These are phyloP conservation scores for Gandaritis pyraliata DNA, from an alignment of 2,888 invertebrate genomes.

Conservation along the genomic window DNA sequence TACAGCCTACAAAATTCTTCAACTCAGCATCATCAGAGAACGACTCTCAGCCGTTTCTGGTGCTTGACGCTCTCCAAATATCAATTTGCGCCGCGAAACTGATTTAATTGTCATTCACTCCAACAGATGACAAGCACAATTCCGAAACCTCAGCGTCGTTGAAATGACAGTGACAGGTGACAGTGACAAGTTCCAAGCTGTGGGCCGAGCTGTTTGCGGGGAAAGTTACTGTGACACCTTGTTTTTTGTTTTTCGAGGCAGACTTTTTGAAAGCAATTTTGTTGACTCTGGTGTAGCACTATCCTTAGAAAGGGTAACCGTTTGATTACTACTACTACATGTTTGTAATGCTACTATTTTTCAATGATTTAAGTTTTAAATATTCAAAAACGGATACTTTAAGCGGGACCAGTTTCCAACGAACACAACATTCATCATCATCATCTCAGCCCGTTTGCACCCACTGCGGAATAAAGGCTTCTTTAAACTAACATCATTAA, in stretches of 20 bases:
- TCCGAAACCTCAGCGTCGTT: constrained; percentile 54
- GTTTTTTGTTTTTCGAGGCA: constrained; percentile 16
- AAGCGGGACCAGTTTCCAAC: no score
- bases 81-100: constrained; percentile 51
- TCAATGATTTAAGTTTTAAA: no score
- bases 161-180: constrained; percentile 50
- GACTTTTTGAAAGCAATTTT: no score
- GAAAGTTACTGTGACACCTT: constrained; percentile 29
- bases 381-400: no score
- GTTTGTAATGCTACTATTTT: no score
- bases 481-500: no score
- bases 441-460: no score
- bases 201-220: constrained; percentile 50
- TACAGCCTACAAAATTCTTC: neutral
- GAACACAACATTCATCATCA: no score
- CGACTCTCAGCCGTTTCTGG: constrained; percentile 19
- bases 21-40: neutral
- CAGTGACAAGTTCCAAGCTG: constrained; percentile 42
- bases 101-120: constrained; percentile 59
- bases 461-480: no score
- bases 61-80: constrained; percentile 42
- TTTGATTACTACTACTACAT: no score
- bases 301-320: no score
- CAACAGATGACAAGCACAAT: constrained; percentile 64
- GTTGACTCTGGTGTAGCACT: no score